Evolutionary conservation across 2,797 vertebrate species (phyloP).

Genomic region (Remorina albescens): DNA sequence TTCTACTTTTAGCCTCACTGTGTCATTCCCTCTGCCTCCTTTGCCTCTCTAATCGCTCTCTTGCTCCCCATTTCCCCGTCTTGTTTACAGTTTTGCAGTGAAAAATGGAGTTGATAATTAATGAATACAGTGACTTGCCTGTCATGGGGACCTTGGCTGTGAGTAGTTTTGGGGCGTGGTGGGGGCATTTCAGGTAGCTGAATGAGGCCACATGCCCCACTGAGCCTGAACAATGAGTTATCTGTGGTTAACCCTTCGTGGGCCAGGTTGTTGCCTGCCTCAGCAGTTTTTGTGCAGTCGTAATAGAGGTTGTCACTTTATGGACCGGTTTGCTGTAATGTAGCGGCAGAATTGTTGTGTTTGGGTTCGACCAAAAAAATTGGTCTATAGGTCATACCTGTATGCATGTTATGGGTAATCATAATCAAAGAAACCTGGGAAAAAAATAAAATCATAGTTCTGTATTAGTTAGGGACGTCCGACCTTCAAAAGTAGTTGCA

Average conservation of each 20-base stretch:
- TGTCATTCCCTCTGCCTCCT: slow-evolving; percentile 44
- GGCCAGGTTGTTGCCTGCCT: slow-evolving; percentile 13
- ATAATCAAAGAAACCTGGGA: neutral
- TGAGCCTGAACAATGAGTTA: slow-evolving; percentile 48
- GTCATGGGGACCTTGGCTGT: slow-evolving; percentile 77
- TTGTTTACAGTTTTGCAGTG: slow-evolving; percentile 87
- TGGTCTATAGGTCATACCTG: slow-evolving; percentile 10
- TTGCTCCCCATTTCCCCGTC: slow-evolving; percentile 77
- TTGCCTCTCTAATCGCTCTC: slow-evolving; percentile 70
- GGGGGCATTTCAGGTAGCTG: slow-evolving; percentile 78
- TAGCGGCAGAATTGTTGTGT: neutral
- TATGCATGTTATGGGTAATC: neutral
- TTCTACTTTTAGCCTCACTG: slow-evolving; percentile 11
- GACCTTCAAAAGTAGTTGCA: slow-evolving; percentile 35
- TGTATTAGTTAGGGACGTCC: neutral
- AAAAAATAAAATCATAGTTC: slow-evolving; percentile 12
- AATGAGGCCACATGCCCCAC: slow-evolving; percentile 79
- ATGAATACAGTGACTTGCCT: slow-evolving; percentile 85
- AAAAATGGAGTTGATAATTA: slow-evolving; percentile 89
- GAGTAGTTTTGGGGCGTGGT: slow-evolving; percentile 72
- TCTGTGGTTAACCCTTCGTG: slow-evolving; percentile 59
- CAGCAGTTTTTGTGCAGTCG: slow-evolving; percentile 27
- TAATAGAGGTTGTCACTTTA: neutral
- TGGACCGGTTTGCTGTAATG: slow-evolving; percentile 1
- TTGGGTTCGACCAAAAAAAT: neutral